Evolutionary conservation across 2,797 vertebrate genomes (phyloP), one percentile per base, ranked within the genome.

Genomic region (Yasuhikotakia modesta): DNA sequence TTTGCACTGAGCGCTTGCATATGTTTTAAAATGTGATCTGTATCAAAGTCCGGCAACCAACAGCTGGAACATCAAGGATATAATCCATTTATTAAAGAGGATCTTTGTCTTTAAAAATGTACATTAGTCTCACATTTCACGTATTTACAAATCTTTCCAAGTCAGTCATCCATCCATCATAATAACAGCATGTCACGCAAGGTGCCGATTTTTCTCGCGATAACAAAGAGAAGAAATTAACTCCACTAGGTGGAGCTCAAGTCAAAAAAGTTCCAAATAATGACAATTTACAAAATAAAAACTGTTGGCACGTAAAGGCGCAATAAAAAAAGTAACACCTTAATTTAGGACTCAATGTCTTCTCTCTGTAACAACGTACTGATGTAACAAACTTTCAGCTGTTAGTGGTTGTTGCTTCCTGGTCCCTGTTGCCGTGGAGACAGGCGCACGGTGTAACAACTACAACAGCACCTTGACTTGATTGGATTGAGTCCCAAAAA

Each of bases 121-220:
- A 84, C 78, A 73, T 81, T 87, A 89, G 86, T 88, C 57, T 85
- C 78, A 89, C 79, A 90, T 87, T 90, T 82, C 76, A 91, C 91
- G 82, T 80, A 85, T 84, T 88, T 92, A 91, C 75, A 91, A 90
- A 92, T 89, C 81, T 83, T 86, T 90, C 87, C 55, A 53, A 79
- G 50, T 85, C 78, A 87, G 87, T 86, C 73, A 70, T 82, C 24
- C 85, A 48, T 76, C 58, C 13, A 43, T 35, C 32, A 35, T 7
- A 74, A 71, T 11, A 76, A 70, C 12, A 11, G 50, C 50, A 46
- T 69, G 50, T 80, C 76, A 73, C 30, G 45, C 58, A 74, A 35
- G 82, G 69, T 45, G 61, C 55, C n/a, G 22, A 24, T 66, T 58
- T 63, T 70, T 65, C 70, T 68, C 53, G 52, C 70, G 61, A 74